Percentiles rank a stretch among this genome's conserved stretches.
phyloP scores from a whole-genome alignment of 2,888 invertebrate genomes.

The Cylindroiulus punctatus region DNA sequence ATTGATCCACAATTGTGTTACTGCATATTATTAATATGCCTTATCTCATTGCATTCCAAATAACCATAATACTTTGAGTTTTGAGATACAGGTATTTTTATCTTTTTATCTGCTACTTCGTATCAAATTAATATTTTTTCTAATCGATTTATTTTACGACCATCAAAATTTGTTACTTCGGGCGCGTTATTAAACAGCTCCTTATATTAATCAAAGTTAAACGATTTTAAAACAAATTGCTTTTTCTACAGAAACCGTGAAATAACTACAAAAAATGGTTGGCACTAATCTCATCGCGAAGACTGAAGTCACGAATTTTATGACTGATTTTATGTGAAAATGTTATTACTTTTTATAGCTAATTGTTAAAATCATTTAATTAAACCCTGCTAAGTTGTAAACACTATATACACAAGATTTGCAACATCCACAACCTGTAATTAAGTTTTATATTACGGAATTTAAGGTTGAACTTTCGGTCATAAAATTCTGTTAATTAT shows the following conservation, averaged over 20 bases:
- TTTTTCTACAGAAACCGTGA: not conserved
- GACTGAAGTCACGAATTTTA: constrained; percentile 22
- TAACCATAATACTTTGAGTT: no score
- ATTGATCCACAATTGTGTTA: no score
- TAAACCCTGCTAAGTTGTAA: constrained; percentile 4
- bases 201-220: not conserved
- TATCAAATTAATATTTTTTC: not conserved
- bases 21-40: no score
- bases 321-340: not conserved
- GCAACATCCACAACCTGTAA: constrained; percentile 15
- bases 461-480: not conserved
- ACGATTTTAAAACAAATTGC: constrained; percentile 6
- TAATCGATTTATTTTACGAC: constrained; percentile 1
- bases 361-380: constrained; percentile 34
- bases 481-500: constrained; percentile 1
- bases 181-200: not conserved
- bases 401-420: not conserved
- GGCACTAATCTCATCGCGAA: not conserved
- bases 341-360: not conserved
- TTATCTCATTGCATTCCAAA: no score
- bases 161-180: not conserved
- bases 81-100: not conserved
- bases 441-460: constrained; percentile 20
- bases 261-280: not conserved
- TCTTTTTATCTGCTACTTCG: not conserved